These are phyloP conservation scores for Clistopyga incitator DNA, from an alignment of 2,888 invertebrate genomes.

Conservation along the genomic window DNA sequence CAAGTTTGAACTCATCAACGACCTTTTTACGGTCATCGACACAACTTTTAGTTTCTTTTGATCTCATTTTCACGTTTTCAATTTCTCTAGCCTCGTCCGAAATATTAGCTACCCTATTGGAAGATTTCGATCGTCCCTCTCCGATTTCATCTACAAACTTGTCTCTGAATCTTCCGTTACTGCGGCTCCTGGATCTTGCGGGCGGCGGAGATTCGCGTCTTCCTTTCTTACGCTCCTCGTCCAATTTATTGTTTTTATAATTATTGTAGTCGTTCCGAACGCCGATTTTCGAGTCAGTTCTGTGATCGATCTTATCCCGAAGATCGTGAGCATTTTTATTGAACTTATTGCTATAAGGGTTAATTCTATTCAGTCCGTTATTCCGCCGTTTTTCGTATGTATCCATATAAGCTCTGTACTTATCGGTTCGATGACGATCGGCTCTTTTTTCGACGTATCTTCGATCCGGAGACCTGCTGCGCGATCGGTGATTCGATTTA, in stretches of 20 bases:
- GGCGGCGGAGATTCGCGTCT: constrained; percentile 32
- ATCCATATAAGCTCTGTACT: constrained; percentile 8
- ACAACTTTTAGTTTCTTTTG: neutral
- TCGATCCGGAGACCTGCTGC: constrained; percentile 51
- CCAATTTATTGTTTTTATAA: constrained; percentile 34
- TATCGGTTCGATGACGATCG: constrained; percentile 22
- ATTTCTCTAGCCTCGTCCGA: neutral
- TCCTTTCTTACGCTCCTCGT: constrained; percentile 6
- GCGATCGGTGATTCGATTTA: constrained; percentile 50
- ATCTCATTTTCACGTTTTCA: neutral
- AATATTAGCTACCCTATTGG: neutral
- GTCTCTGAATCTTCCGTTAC: neutral
- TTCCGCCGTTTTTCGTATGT: constrained; percentile 22
- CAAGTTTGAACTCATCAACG: neutral
- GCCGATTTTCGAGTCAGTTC: constrained; percentile 4
- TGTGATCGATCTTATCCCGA: constrained; percentile 20
- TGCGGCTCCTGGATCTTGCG: constrained; percentile 38
- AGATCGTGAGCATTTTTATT: constrained; percentile 11
- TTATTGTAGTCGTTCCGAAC: constrained; percentile 26
- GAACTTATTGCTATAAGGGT: constrained; percentile 4
- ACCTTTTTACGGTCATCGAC: neutral
- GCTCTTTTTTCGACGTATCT: constrained; percentile 29
- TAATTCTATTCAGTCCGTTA: neutral
- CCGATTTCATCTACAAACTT: neutral
- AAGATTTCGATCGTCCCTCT: constrained; percentile 19